A percentile compares a stretch with the other conserved stretches of the same genome.
Conservation (phyloP, 2,888 invertebrate genomes). For the Marasmarcha lunaedactyla region DNA sequence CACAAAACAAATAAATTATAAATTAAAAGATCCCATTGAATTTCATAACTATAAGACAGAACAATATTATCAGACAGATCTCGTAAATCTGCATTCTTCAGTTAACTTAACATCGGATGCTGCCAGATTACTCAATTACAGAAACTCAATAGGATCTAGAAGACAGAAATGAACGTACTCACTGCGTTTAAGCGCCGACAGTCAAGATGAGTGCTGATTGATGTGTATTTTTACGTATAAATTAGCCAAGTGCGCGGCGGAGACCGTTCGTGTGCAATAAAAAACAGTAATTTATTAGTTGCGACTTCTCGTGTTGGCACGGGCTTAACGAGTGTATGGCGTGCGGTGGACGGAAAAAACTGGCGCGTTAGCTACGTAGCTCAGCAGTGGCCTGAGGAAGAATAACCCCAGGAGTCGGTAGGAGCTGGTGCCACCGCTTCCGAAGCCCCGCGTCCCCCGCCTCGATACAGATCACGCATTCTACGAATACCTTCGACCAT, state of each 20-base stretch:
- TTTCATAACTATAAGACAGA: no score
- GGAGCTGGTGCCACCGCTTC: conserved; percentile 71
- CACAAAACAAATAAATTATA: no score
- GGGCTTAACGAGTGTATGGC: conserved; percentile 72
- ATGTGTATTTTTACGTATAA: conserved; percentile 67
- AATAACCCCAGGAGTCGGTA: conserved; percentile 72
- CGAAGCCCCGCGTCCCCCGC: conserved; percentile 62
- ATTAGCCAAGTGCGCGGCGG: conserved; percentile 62
- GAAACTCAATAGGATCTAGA: conserved; percentile 37
- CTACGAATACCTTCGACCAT: conserved; percentile 66
- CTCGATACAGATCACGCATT: conserved; percentile 71
- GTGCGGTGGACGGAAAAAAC: conserved; percentile 74
- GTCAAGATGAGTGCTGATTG: conserved; percentile 55
- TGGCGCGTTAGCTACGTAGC: conserved; percentile 67
- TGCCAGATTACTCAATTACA: neutral
- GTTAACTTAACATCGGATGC: no score
- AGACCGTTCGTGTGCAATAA: conserved; percentile 68
- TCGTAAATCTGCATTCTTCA: no score
- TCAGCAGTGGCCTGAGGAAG: conserved; percentile 71
- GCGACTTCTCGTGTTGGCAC: conserved; percentile 75
- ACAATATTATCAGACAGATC: no score
- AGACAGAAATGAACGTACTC: conserved; percentile 46
- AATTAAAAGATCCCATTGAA: no score
- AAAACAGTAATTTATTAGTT: conserved; percentile 72
- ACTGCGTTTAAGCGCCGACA: conserved; percentile 59